Conservation (phyloP, 2,797 vertebrate genomes). For the Peromyscus attwateri region DNA sequence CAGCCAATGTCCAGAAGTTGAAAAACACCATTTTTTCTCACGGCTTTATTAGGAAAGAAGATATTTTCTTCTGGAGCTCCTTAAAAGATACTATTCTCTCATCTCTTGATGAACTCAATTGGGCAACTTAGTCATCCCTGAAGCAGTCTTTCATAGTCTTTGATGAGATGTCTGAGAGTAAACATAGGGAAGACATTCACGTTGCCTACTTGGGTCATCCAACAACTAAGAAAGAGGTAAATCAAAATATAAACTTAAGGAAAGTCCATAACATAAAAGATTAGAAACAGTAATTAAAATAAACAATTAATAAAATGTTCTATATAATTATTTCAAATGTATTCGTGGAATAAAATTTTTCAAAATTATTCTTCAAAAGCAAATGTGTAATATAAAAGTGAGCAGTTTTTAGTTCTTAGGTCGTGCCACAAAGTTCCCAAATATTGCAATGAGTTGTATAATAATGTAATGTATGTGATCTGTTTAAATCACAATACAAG, state of each 20-base stretch:
- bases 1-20: neutral
- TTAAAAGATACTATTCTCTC: neutral
- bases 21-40: neutral
- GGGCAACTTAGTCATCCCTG: accelerated
- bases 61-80: neutral
- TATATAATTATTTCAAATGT: neutral
- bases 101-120: neutral
- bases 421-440: neutral
- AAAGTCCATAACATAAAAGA: neutral
- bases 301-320: neutral
- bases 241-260: neutral
- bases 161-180: neutral
- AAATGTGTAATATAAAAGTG: neutral
- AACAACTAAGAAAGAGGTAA: neutral
- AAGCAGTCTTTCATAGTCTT: neutral
- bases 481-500: neutral
- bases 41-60: neutral
- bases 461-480: neutral
- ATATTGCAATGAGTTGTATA: neutral
- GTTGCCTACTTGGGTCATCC: neutral
- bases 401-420: neutral
- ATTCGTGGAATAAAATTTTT: neutral
- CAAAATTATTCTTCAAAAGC: neutral
- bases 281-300: neutral
- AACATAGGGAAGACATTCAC: neutral